Evolutionary conservation across 2,888 invertebrate genomes (phyloP).

Genomic region (Callyntrura guangdongensis): DNA sequence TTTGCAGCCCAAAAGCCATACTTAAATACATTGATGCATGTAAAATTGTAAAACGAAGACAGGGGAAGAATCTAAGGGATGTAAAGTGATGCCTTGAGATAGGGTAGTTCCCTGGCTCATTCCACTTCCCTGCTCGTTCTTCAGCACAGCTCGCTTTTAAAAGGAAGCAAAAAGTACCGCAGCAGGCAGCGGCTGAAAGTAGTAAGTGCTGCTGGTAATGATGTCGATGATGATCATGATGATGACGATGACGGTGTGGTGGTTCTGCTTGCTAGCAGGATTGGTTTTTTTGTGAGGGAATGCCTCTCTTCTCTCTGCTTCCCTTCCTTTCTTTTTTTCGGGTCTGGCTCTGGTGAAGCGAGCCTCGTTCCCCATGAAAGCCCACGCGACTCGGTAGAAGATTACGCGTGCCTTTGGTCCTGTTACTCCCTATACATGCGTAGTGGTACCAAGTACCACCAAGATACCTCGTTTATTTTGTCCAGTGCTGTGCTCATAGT

Average conservation of each 20-base stretch:
- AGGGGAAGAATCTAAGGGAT: conserved; percentile 63
- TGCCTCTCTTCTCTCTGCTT: conserved; percentile 45
- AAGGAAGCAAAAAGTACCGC: conserved; percentile 65
- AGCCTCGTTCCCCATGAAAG: conserved; percentile 65
- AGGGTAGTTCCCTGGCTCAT: conserved; percentile 75
- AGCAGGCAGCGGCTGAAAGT: conserved; percentile 3
- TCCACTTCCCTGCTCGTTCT: conserved; percentile 62
- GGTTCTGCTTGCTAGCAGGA: conserved; percentile 41
- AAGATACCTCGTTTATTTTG: background rate
- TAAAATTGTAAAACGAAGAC: no score
- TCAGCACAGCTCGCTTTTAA: conserved; percentile 44
- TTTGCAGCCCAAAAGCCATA: no score
- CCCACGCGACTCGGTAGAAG: conserved; percentile 82
- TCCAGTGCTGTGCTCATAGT: conserved; percentile 13
- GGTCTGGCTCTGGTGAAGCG: background rate
- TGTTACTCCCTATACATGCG: conserved; percentile 53
- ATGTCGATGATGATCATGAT: conserved; percentile 16
- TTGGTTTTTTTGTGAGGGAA: conserved; percentile 69
- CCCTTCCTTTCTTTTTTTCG: conserved; percentile 39
- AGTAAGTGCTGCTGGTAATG: background rate
- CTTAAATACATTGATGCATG: no score
- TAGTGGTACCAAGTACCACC: conserved; percentile 6
- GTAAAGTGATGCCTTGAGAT: conserved; percentile 77
- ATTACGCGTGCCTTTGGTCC: conserved; percentile 81
- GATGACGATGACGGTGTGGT: conserved; percentile 41